phyloP scores from a whole-genome alignment of 2,888 invertebrate species.

The Gymnoscelis rufifasciata region DNA sequence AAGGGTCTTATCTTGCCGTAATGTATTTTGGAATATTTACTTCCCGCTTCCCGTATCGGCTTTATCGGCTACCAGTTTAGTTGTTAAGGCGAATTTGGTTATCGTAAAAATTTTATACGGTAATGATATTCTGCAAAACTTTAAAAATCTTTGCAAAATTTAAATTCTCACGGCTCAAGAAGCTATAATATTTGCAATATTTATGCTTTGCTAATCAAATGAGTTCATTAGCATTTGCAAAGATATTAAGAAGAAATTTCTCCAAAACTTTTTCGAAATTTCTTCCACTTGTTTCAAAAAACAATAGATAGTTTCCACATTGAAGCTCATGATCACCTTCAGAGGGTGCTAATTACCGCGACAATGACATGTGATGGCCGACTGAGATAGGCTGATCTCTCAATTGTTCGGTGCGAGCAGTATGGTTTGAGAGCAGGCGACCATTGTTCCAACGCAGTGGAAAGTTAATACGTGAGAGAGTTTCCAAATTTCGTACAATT shows the following conservation, averaged over 20 bases:
- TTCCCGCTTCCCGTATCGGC: conserved; percentile 7
- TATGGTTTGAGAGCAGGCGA: conserved; percentile 40
- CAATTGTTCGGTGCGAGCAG: conserved; percentile 59
- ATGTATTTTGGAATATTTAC: conserved; percentile 9
- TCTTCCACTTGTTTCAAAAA: background rate
- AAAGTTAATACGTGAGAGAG: conserved; percentile 40
- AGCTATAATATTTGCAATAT: too few species aligned
- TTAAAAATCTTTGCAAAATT: background rate
- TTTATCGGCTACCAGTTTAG: conserved; percentile 8
- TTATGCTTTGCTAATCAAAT: conserved; percentile 8
- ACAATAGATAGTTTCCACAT: conserved; percentile 16
- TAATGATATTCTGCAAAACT: too few species aligned
- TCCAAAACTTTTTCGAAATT: conserved; percentile 11
- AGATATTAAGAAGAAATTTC: conserved; percentile 1
- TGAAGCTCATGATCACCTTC: conserved; percentile 19
- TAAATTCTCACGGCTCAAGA: background rate
- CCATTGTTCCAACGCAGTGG: conserved; percentile 46
- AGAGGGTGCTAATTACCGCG: conserved; percentile 47
- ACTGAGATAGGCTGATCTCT: conserved; percentile 59
- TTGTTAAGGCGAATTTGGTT: background rate
- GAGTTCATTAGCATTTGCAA: conserved; percentile 1
- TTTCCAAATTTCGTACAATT: conserved; percentile 17
- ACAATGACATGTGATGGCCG: conserved; percentile 64
- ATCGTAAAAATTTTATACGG: too few species aligned
- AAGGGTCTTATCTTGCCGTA: conserved; percentile 7